A percentile compares a stretch with the other conserved stretches of the same genome.
phyloP scores from a whole-genome alignment of 2,888 invertebrate species.

The Autographa gamma region DNA sequence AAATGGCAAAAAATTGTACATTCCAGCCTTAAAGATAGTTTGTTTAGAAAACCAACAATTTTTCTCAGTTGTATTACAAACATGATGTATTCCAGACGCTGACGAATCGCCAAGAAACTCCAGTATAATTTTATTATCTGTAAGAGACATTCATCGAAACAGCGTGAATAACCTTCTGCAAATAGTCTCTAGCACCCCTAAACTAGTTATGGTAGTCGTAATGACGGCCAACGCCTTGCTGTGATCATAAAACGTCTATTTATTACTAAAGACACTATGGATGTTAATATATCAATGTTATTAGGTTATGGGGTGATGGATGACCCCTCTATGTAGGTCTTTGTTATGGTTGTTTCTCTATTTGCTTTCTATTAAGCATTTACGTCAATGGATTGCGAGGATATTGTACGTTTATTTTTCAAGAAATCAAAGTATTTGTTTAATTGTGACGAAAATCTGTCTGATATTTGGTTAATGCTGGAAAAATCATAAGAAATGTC shows the following conservation, averaged over 20 bases:
- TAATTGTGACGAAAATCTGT: too few species aligned
- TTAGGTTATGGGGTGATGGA: slow-evolving; percentile 23
- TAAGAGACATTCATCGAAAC: slow-evolving; percentile 28
- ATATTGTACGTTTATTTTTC: too few species aligned
- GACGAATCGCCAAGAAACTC: not conserved
- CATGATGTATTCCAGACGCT: too few species aligned
- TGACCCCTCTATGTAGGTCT: slow-evolving; percentile 15
- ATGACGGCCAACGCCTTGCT: slow-evolving; percentile 69
- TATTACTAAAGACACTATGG: slow-evolving; percentile 41
- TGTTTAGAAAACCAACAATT: too few species aligned
- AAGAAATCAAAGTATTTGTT: too few species aligned
- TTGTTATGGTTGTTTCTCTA: slow-evolving; percentile 14
- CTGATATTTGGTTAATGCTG: too few species aligned
- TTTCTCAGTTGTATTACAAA: too few species aligned
- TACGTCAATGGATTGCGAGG: not conserved
- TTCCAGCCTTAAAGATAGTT: too few species aligned
- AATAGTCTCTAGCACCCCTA: slow-evolving; percentile 49
- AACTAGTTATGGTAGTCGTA: slow-evolving; percentile 66
- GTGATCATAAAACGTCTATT: slow-evolving; percentile 69
- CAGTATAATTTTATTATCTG: not conserved
- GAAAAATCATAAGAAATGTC: too few species aligned
- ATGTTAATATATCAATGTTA: slow-evolving; percentile 18
- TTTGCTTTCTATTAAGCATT: slow-evolving; percentile 9
- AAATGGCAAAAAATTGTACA: too few species aligned
- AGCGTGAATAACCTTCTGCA: slow-evolving; percentile 52